Percentiles rank a stretch among this genome's conserved stretches.
Evolutionary conservation across 1,140 invertebrate genomes (phyloP).

Genomic region (Coelopa frigida): DNA sequence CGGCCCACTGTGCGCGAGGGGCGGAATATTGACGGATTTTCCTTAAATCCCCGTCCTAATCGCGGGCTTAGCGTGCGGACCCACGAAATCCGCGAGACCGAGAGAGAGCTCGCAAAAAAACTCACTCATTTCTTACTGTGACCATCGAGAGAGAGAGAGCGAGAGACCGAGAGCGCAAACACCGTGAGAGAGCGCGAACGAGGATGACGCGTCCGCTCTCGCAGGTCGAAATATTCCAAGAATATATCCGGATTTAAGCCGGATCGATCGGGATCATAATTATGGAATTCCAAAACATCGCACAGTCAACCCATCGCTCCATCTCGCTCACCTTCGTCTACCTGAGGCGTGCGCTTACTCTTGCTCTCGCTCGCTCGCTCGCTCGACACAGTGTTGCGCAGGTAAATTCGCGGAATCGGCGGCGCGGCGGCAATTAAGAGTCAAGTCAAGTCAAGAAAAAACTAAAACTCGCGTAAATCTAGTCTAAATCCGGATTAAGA

Average conservation of each 20-base stretch:
- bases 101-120: not conserved
- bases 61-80: too few species aligned
- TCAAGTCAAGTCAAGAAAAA: conserved; percentile 9
- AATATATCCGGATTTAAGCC: conserved; percentile 10
- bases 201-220: not conserved
- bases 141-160: conserved; percentile 1
- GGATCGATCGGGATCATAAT: conserved; percentile 9
- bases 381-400: not conserved
- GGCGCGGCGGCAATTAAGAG: conserved; percentile 5
- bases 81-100: too few species aligned
- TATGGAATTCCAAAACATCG: conserved; percentile 9
- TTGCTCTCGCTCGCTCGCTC: not conserved
- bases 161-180: too few species aligned
- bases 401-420: conserved; percentile 8
- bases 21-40: conserved; percentile 11
- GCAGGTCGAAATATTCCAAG: not conserved
- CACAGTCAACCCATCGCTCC: not conserved
- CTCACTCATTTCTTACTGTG: too few species aligned
- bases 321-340: too few species aligned
- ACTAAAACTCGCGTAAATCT: conserved; percentile 8
- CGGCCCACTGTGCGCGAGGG: not conserved
- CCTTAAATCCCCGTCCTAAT: conserved; percentile 6
- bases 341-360: not conserved
- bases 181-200: too few species aligned
- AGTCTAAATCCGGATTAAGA: conserved; percentile 10